phyloP scores from a whole-genome alignment of 2,797 vertebrate species.

The Zenarchopterus dispar region DNA sequence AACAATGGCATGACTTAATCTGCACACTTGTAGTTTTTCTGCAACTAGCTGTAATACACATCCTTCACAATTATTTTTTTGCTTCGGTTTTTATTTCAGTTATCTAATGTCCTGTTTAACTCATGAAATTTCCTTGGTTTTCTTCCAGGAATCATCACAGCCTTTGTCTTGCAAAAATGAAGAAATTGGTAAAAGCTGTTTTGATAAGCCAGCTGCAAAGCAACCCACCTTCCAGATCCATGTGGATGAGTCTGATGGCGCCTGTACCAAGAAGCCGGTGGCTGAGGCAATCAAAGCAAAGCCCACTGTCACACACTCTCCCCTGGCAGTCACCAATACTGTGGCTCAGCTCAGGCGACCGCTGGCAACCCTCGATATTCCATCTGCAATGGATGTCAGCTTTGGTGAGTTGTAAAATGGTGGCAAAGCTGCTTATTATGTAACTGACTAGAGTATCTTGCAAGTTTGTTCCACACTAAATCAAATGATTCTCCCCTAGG shows the following conservation, averaged over 20 bases:
- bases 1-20: too few relatives aligned
- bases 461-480: background rate
- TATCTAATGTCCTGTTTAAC: too few relatives aligned
- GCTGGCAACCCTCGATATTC: slow-evolving; percentile 83
- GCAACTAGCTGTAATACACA: too few relatives aligned
- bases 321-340: slow-evolving; percentile 76
- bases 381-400: slow-evolving; percentile 85
- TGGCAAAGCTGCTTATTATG: background rate
- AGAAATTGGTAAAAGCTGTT: slow-evolving; percentile 64
- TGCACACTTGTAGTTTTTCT: too few relatives aligned
- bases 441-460: background rate
- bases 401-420: slow-evolving; percentile 80
- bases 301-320: slow-evolving; percentile 47
- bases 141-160: slow-evolving; percentile 54
- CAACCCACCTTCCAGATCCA: slow-evolving; percentile 88
- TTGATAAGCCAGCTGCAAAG: slow-evolving; percentile 75
- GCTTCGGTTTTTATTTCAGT: too few relatives aligned
- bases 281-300: slow-evolving; percentile 42
- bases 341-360: slow-evolving; percentile 85
- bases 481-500: slow-evolving; percentile 71
- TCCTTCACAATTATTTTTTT: too few relatives aligned
- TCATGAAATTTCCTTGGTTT: too few relatives aligned
- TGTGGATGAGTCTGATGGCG: slow-evolving; percentile 83
- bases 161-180: slow-evolving; percentile 79
- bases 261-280: slow-evolving; percentile 72